Base-by-base conservation (phyloP, 64 coral and sea anemone species). In the Dendronephthya gigantea region DNA sequence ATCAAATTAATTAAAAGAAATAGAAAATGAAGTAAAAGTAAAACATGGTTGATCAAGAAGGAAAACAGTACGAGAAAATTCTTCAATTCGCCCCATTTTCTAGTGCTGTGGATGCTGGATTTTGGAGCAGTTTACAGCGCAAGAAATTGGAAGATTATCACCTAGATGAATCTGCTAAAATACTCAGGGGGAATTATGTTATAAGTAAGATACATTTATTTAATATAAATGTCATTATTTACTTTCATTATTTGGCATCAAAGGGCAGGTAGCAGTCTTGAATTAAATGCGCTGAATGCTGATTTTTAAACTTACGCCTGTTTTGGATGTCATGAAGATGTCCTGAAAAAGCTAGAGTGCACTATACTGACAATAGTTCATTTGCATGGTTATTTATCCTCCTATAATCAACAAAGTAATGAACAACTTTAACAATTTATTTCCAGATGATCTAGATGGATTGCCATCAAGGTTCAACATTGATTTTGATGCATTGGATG, bases 121-220 rank as follows among this genome's bases (percentile, higher is more conserved):
- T 98, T 91, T 98, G 95, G 95, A 92, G 93, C 40, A 93, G 79
- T 85, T 83, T 98, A 38, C 93, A 88, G 23, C 82, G 93, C 32
- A 98, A 93, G 13, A 98, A 98, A 37, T 83, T 98, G n/a, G 91
- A 98, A 87, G 92, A 91, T 13, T 98, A 98, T 59, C 92, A 98
- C 49, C 82, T 98, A 29, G 92, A 98, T 84, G 95, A 98, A 88
- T 90, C 91, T 49, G 89, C 95, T 1, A 89, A 48, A 85, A 68
- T 30, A 62, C 50, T 98, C 32, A 84, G 87, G 68, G 95, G 87
- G 83, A 93, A 98, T 58, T 98, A 90, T 58, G 92, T 98, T 22
- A 98, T 93, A 40, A 93, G 95, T 98, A 49, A 93, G 95, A 6
- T 93, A n/a, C n/a, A n/a, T n/a, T n/a, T n/a, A n/a, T n/a, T n/a